Conservation (phyloP, 2,797 vertebrate species). For the Percopsis omiscomaycus region DNA sequence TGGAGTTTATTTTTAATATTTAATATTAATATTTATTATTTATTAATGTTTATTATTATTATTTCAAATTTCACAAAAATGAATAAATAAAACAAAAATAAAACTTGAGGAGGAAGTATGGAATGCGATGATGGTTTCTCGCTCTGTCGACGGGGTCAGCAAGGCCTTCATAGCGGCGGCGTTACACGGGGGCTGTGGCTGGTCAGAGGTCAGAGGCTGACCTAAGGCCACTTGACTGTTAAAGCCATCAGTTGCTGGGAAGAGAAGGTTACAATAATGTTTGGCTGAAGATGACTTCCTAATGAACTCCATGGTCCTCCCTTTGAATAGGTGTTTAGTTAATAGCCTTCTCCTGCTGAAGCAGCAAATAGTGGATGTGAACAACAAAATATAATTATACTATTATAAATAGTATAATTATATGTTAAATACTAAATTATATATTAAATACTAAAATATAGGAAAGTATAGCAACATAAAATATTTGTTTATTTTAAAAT, state of each 20-base stretch:
- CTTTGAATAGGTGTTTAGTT: neutral
- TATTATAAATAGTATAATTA: no score
- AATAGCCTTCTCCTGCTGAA: neutral
- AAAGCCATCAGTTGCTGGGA: constrained; percentile 74
- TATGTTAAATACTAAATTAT: no score
- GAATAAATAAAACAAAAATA: neutral
- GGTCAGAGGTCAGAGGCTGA: constrained; percentile 87
- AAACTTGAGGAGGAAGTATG: constrained; percentile 10
- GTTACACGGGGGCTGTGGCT: constrained; percentile 49
- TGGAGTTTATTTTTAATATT: no score
- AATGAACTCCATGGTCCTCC: constrained; percentile 27
- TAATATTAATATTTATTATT: no score
- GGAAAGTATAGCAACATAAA: no score
- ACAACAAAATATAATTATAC: no score
- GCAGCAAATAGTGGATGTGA: no score
- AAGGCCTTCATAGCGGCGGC: constrained; percentile 42
- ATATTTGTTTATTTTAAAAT: no score
- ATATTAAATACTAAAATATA: no score
- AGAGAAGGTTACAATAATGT: constrained; percentile 80
- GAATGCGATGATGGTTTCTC: constrained; percentile 58
- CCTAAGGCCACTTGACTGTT: constrained; percentile 83
- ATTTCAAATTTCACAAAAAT: no score
- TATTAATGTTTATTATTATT: no score
- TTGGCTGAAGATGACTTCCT: constrained; percentile 65
- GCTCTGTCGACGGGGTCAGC: constrained; percentile 35